Evolutionary conservation across 1,140 invertebrate genomes (phyloP), one percentile per base, ranked within the genome.

Genomic region (Zelostemma sp.): DNA sequence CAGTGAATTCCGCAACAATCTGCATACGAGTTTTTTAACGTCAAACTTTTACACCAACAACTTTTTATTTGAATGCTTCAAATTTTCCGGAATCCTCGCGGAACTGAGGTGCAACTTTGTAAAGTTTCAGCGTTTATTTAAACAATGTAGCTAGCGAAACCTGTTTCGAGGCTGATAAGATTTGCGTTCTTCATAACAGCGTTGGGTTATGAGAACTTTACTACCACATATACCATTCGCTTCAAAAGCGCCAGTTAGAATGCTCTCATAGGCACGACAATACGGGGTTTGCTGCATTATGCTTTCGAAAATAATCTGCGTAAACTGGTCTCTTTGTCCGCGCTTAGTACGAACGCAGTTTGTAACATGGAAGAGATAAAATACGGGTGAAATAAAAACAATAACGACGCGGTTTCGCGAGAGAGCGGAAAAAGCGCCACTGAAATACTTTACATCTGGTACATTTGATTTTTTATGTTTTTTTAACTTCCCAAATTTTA

Each of bases 231-330:
- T 41, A 62, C 55, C 58, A 33, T 62, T 62, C 57, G 58, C 59
- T 68, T 58, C 49, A 59, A 15, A 45, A 47, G 51, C 33, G 31
- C 21, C 16, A 8, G 41, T 63, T 58, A 38, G 2, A 43, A 12
- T 45, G 14, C 16, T 15, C 51, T 54, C 57, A 1, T 18, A 50
- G 40, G 56, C 45, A 46, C 40, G 50, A 69, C 49, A 69, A 69
- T 68, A 60, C 54, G 54, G 45, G 43, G 19, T 40, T 18, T 38
- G 38, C 62, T 38, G 41, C 46, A 64, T 49, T 61, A 60, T 57
- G 68, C 63, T 54, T 65, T 57, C 51, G 53, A 62, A 64, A 70
- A 70, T 70, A 70, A 60, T 70, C 50, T 57, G 60, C 51, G 57
- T 70, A 70, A 57, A 53, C 68, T 41, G 48, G 59, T 58, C 25